Conservation (phyloP, 2,113 vertebrate species). For the Centropristis striata region DNA sequence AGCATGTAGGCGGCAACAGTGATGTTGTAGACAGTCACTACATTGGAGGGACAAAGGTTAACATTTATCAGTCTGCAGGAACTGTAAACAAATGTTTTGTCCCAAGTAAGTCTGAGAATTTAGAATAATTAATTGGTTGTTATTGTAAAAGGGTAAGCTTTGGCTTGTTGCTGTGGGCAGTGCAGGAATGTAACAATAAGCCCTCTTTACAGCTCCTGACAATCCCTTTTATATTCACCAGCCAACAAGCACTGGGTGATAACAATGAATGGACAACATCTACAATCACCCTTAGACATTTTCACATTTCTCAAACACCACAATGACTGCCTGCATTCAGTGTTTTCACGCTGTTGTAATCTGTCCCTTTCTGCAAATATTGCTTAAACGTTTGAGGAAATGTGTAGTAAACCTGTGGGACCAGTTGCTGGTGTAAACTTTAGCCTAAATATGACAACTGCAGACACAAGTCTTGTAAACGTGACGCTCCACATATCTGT, state of each 20-base stretch:
- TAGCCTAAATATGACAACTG: background rate
- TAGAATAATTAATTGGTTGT: slow-evolving; percentile 53
- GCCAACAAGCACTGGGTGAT: slow-evolving; percentile 34
- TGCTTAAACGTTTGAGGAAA: slow-evolving; percentile 22
- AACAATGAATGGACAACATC: slow-evolving; percentile 64
- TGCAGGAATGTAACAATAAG: slow-evolving; percentile 70
- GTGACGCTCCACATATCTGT: background rate
- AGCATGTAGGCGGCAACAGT: slow-evolving; percentile 33
- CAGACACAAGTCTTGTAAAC: background rate
- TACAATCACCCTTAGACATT: slow-evolving; percentile 46
- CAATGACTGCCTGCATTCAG: background rate
- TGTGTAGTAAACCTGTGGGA: slow-evolving; percentile 1
- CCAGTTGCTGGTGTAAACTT: background rate
- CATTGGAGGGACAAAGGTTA: slow-evolving; percentile 80
- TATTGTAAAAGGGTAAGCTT: slow-evolving; percentile 42
- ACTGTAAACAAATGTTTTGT: slow-evolving; percentile 79
- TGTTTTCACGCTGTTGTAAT: slow-evolving; percentile 15
- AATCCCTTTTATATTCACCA: slow-evolving; percentile 50
- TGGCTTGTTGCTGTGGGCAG: slow-evolving; percentile 49
- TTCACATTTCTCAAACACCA: slow-evolving; percentile 37
- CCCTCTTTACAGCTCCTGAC: slow-evolving; percentile 56
- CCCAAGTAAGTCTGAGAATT: slow-evolving; percentile 65
- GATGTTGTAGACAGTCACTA: slow-evolving; percentile 56
- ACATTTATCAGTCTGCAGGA: slow-evolving; percentile 72
- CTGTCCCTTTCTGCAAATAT: slow-evolving; percentile 34